Evolutionary conservation across 2,888 invertebrate species (phyloP).

Genomic region (Drosophila demipolita): DNA sequence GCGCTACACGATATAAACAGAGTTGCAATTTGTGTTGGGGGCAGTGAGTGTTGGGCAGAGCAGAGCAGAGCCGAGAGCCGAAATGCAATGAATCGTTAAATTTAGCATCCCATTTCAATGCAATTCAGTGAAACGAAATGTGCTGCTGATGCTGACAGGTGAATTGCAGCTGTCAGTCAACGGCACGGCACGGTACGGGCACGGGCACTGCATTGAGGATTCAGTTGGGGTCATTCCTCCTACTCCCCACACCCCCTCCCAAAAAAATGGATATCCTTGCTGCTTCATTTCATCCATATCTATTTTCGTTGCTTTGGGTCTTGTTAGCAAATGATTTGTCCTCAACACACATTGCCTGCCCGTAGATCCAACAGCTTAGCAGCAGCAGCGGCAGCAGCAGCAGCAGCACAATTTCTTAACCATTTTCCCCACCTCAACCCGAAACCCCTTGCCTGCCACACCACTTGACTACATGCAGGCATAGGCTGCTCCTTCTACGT

Average conservation of each 20-base stretch:
- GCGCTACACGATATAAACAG: conserved; percentile 47
- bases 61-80: neutral
- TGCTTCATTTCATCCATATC: conserved; percentile 35
- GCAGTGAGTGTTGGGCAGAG: conserved; percentile 43
- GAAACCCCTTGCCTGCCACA: neutral
- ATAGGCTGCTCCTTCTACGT: conserved; percentile 34
- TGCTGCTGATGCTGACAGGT: conserved; percentile 73
- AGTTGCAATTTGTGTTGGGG: conserved; percentile 69
- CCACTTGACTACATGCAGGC: conserved; percentile 35
- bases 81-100: conserved; percentile 81
- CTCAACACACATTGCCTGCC: conserved; percentile 35
- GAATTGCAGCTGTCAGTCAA: conserved; percentile 78
- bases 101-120: conserved; percentile 81
- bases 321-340: conserved; percentile 63
- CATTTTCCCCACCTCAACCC: neutral
- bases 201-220: conserved; percentile 28
- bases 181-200: no score
- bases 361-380: conserved; percentile 52
- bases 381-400: conserved; percentile 6
- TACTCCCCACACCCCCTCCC: neutral
- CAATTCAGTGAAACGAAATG: conserved; percentile 69
- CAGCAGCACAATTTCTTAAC: conserved; percentile 4
- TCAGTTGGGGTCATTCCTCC: conserved; percentile 6
- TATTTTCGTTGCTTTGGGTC: conserved; percentile 25
- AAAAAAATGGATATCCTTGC: conserved; percentile 21